Base-by-base conservation (phyloP, 2,888 invertebrate species). In the Pocota personata region DNA sequence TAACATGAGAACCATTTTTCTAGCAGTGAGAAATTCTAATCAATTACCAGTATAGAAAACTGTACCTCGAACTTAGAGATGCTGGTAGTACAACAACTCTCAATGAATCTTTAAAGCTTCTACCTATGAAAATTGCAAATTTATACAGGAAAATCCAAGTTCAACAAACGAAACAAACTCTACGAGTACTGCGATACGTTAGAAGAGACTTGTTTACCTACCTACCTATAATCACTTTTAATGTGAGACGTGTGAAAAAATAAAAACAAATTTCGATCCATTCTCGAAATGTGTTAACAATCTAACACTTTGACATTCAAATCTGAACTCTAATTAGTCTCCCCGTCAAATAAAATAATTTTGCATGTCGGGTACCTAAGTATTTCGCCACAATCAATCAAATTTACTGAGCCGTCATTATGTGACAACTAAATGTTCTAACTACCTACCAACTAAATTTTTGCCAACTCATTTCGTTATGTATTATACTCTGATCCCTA, bases 371-470 rank as follows among this genome's bases (percentile, higher is more conserved):
- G 2, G 7, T 7, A 19, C 2, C 0, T 24, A 40, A 5, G 27
- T 62, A 46, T 71, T 71, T 71, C 46, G 32, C 48, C 35, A 58
- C 16, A 48, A 48, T 58, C 21, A 58, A 30, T 16, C 46, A 14
- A 55, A 58, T 35, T 71, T 24, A 21, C 32, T 19, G 4, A n/a
- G 37, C 12, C 67, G 0, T 10, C 19, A 40, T 50, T 21, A 10
- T 8, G 16, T 12, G 4, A 12, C 16, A 43, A 14, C n/a, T n/a
- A n/a, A n/a, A n/a, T n/a, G n/a, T n/a, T n/a, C n/a, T n/a, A n/a
- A n/a, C n/a, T n/a, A n/a, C n/a, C n/a, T n/a, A n/a, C n/a, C n/a
- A 7, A 24, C 7, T 14, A 37, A 19, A 40, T 14, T 21, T 30
- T 19, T 37, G 46, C 12, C 1, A 19, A 48, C 14, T 27, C 50